These are phyloP conservation scores for Lycocerus yunnanus DNA, from an alignment of 2,888 invertebrate genomes.

Conservation along the genomic window DNA sequence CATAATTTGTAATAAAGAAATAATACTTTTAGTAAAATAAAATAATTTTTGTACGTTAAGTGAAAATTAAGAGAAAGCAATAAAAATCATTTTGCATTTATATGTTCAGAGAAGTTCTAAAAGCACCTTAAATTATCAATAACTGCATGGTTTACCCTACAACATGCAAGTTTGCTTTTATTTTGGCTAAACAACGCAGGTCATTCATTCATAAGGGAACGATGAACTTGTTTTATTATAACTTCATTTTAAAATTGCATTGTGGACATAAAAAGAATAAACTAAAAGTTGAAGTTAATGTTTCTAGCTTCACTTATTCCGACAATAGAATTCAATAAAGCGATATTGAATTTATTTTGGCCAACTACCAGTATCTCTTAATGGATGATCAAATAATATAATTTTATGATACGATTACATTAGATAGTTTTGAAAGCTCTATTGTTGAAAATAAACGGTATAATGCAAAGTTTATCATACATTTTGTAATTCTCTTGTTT, in stretches of 20 bases:
- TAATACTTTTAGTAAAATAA: too few relatives aligned
- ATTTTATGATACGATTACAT: neutral
- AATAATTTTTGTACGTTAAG: too few relatives aligned
- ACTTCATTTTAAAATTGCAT: neutral
- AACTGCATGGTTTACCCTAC: too few relatives aligned
- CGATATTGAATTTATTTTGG: neutral
- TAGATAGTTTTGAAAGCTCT: neutral
- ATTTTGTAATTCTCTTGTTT: neutral
- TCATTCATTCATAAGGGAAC: neutral
- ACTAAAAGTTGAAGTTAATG: neutral
- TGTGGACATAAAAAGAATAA: neutral
- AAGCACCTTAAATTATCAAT: too few relatives aligned
- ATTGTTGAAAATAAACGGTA: neutral
- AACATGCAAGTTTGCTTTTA: neutral
- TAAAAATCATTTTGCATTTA: too few relatives aligned
- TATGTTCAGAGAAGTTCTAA: too few relatives aligned
- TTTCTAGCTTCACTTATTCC: neutral
- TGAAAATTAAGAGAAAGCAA: too few relatives aligned
- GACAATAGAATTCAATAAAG: neutral
- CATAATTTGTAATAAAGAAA: too few relatives aligned
- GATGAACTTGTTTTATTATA: neutral
- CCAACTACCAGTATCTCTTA: neutral
- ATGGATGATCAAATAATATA: neutral
- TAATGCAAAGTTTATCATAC: neutral
- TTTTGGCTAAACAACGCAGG: neutral